Conservation (phyloP, 2,797 vertebrate species). For the Takifugu ocellatus region DNA sequence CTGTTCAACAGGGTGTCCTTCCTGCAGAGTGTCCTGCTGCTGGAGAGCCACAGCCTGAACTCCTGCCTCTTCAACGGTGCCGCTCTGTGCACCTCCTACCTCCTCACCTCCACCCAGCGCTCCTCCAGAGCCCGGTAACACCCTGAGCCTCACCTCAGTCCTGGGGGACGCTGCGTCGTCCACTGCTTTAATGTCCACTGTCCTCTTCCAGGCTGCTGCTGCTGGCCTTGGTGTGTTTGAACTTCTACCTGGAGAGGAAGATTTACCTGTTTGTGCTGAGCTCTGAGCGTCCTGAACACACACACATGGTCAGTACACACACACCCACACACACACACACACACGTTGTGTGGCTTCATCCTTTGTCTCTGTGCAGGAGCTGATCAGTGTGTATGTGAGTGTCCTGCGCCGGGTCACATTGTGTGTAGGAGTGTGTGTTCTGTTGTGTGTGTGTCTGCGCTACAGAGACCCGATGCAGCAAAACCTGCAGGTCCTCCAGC, state of each 20-base stretch:
- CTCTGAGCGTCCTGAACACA: constrained; percentile 62
- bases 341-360: neutral
- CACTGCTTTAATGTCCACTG: too few species aligned
- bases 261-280: constrained; percentile 68
- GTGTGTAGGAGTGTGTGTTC: constrained; percentile 31
- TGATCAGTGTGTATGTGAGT: constrained; percentile 36
- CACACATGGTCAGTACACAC: constrained; percentile 67
- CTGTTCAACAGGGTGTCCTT: constrained; percentile 79
- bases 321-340: neutral
- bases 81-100: constrained; percentile 67
- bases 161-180: neutral
- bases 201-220: constrained; percentile 64
- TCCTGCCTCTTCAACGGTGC: constrained; percentile 77
- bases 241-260: constrained; percentile 76
- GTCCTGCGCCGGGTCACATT: constrained; percentile 32
- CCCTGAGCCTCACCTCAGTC: neutral
- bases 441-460: constrained; percentile 43
- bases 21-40: constrained; percentile 80
- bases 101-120: constrained; percentile 75
- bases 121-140: constrained; percentile 76
- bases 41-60: constrained; percentile 76
- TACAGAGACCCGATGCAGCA: constrained; percentile 72
- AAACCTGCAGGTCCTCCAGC: constrained; percentile 72
- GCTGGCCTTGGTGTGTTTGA: constrained; percentile 71
- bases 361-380: constrained; percentile 38